These are phyloP conservation scores for Gerris lacustris DNA, from an alignment of 2,888 invertebrate species.

Conservation along the genomic window DNA sequence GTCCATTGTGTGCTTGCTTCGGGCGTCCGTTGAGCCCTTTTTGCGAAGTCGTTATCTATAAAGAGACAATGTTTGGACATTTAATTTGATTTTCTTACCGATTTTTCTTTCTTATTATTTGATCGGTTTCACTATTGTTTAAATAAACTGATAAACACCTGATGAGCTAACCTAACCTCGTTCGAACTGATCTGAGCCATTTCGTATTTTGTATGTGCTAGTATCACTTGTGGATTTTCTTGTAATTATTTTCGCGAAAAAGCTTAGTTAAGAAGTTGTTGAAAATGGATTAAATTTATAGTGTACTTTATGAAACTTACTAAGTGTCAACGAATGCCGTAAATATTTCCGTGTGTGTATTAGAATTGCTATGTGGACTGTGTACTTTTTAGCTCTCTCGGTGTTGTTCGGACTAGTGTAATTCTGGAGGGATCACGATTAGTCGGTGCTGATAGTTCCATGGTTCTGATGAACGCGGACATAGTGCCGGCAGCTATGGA, in stretches of 20 bases:
- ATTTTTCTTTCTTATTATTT: no score
- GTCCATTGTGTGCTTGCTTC: constrained; percentile 38
- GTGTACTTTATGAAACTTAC: no score
- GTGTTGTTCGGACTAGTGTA: constrained; percentile 28
- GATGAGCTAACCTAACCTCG: constrained; percentile 9
- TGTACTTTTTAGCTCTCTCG: constrained; percentile 12
- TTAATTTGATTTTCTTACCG: no score
- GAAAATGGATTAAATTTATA: no score
- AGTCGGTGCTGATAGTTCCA: constrained; percentile 37
- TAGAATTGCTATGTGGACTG: constrained; percentile 21
- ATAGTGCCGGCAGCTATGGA: constrained; percentile 39
- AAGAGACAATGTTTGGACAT: not conserved
- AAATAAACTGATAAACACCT: not conserved
- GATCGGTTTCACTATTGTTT: no score
- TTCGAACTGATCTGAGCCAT: not conserved
- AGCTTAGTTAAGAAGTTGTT: no score
- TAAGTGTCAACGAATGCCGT: no score
- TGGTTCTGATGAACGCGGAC: constrained; percentile 36
- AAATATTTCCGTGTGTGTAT: not conserved
- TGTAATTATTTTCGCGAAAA: no score
- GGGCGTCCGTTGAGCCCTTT: constrained; percentile 37
- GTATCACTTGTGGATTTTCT: not conserved
- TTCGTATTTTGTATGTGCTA: not conserved
- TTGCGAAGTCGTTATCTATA: constrained; percentile 34
- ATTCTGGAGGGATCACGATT: constrained; percentile 51